Evolutionary conservation across 2,888 invertebrate genomes (phyloP).

Genomic region (Venusia cambrica): DNA sequence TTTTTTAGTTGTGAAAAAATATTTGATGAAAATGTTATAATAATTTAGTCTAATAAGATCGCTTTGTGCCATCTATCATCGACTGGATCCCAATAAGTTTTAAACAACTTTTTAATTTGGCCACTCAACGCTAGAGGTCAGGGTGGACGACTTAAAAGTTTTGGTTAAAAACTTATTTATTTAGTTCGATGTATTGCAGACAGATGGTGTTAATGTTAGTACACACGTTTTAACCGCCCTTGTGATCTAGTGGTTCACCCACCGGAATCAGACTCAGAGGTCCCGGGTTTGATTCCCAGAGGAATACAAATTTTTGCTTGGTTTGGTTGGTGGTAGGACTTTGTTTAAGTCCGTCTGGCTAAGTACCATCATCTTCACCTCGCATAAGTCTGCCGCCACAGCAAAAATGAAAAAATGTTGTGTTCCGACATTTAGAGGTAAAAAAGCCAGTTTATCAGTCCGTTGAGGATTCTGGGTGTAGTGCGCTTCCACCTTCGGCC

Average conservation of each 20-base stretch:
- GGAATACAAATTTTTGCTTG: too few relatives aligned
- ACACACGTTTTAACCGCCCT: neutral
- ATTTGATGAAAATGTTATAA: neutral
- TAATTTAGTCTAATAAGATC: constrained; percentile 2
- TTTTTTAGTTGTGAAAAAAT: neutral
- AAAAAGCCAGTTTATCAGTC: too few relatives aligned
- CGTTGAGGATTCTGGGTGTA: too few relatives aligned
- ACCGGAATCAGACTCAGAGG: too few relatives aligned
- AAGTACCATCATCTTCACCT: too few relatives aligned
- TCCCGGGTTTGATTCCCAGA: too few relatives aligned
- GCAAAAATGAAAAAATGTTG: too few relatives aligned
- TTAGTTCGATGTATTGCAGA: constrained; percentile 51
- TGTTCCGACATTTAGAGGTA: too few relatives aligned
- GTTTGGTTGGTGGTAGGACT: too few relatives aligned
- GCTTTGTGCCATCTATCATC: constrained; percentile 61
- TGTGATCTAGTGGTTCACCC: constrained; percentile 4
- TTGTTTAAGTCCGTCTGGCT: too few relatives aligned
- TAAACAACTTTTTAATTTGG: constrained; percentile 39
- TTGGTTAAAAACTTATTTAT: constrained; percentile 44
- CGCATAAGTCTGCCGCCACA: too few relatives aligned
- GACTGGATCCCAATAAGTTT: constrained; percentile 37
- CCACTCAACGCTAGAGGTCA: constrained; percentile 71
- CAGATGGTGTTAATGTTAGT: constrained; percentile 58
- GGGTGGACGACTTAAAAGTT: constrained; percentile 44
- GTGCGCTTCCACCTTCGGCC: too few relatives aligned